These are phyloP conservation scores for Neuroterus valhalla DNA, from an alignment of 1,140 invertebrate genomes.

Conservation along the genomic window DNA sequence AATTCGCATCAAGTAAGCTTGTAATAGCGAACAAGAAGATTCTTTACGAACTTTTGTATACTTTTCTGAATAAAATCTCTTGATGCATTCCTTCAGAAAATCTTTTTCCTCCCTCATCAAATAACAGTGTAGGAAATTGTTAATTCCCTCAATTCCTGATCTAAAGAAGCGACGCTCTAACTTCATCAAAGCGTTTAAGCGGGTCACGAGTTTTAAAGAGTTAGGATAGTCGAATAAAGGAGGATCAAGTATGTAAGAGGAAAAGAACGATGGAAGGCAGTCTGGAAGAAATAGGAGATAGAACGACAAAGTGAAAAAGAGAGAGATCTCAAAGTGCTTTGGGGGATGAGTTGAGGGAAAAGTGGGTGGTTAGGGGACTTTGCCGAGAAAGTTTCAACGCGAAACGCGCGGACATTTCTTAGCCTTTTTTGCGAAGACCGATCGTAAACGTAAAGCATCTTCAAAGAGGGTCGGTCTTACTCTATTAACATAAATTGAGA, in stretches of 20 bases:
- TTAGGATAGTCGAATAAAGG: constrained; percentile 27
- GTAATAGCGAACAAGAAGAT: neutral
- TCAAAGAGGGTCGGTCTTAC: constrained; percentile 56
- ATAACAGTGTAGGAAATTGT: constrained; percentile 17
- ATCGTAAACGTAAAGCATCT: constrained; percentile 56
- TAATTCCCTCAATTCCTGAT: constrained; percentile 23
- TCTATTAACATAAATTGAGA: constrained; percentile 63
- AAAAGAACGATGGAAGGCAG: constrained; percentile 4
- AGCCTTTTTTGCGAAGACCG: constrained; percentile 12
- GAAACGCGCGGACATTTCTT: constrained; percentile 21
- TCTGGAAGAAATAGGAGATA: constrained; percentile 6
- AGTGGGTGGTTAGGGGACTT: neutral
- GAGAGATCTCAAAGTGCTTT: constrained; percentile 3
- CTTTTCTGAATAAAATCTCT: neutral
- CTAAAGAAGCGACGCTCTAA: constrained; percentile 24
- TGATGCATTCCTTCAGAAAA: constrained; percentile 20
- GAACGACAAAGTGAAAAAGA: constrained; percentile 9
- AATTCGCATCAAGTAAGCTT: too few species aligned
- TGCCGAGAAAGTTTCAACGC: constrained; percentile 1
- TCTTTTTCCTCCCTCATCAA: neutral
- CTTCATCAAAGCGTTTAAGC: constrained; percentile 25
- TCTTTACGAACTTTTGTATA: neutral
- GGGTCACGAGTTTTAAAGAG: constrained; percentile 28
- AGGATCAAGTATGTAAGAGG: constrained; percentile 10
- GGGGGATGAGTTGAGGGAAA: neutral